Percentiles rank a stretch among this genome's conserved stretches.
Conservation (phyloP, 2,888 invertebrate species). For the Chalcosyrphus nemorum region DNA sequence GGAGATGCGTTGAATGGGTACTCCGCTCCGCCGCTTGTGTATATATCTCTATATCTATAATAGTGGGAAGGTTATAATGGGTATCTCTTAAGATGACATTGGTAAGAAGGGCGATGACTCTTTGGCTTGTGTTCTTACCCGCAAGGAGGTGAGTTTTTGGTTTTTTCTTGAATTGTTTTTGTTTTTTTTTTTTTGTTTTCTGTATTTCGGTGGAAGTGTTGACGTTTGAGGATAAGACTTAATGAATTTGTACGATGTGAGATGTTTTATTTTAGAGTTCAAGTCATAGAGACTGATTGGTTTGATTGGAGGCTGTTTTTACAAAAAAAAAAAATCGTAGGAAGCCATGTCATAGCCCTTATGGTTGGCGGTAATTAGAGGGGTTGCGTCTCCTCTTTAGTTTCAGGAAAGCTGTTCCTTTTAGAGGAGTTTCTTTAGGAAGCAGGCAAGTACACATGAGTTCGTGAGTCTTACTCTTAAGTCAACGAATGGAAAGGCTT, state of each 20-base stretch:
- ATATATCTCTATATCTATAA: slow-evolving; percentile 8
- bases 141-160: not conserved
- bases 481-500: too few species aligned
- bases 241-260: not conserved
- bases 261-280: not conserved
- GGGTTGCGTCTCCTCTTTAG: too few species aligned
- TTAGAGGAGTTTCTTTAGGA: too few species aligned
- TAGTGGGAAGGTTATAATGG: slow-evolving; percentile 66
- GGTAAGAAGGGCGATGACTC: slow-evolving; percentile 69
- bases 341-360: too few species aligned
- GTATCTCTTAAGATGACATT: slow-evolving; percentile 69
- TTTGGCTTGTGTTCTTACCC: slow-evolving; percentile 43
- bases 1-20: slow-evolving; percentile 54
- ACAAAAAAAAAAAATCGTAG: too few species aligned
- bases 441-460: too few species aligned
- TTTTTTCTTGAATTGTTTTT: not conserved
- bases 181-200: too few species aligned
- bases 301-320: not conserved
- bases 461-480: too few species aligned
- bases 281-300: not conserved
- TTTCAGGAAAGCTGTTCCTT: too few species aligned
- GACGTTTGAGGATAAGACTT: slow-evolving; percentile 10
- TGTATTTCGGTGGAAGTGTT: slow-evolving; percentile 27
- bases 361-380: too few species aligned
- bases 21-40: too few species aligned